phyloP scores from a whole-genome alignment of 2,888 invertebrate genomes.

The Drosophila monieri region DNA sequence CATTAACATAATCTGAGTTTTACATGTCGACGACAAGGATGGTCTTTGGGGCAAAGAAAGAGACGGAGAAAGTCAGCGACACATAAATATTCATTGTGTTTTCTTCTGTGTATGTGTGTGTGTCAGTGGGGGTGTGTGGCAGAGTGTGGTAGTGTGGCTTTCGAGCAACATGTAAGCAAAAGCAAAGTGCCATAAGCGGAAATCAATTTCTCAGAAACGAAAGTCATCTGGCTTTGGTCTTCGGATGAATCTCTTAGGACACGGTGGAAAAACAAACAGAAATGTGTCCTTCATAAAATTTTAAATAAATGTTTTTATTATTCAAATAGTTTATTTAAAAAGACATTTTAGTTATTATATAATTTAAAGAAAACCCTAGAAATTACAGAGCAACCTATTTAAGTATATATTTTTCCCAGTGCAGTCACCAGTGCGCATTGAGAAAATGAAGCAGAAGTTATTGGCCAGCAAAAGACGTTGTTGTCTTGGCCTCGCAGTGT shows the following conservation, averaged over 20 bases:
- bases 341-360: not conserved
- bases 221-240: slow-evolving; percentile 54
- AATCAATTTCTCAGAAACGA: slow-evolving; percentile 70
- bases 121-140: not conserved
- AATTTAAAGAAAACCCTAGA: not conserved
- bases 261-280: not conserved
- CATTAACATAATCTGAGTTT: slow-evolving; percentile 66
- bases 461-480: slow-evolving; percentile 65
- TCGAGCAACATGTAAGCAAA: slow-evolving; percentile 65
- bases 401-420: not conserved
- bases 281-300: no score
- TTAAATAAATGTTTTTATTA: not conserved
- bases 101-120: slow-evolving; percentile 2
- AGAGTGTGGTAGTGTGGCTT: slow-evolving; percentile 3
- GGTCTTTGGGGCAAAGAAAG: slow-evolving; percentile 24
- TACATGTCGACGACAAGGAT: slow-evolving; percentile 35
- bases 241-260: slow-evolving; percentile 30
- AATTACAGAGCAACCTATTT: not conserved
- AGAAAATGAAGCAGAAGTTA: slow-evolving; percentile 59
- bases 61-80: slow-evolving; percentile 33
- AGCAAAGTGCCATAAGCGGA: slow-evolving; percentile 78
- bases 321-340: not conserved
- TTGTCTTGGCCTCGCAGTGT: slow-evolving; percentile 54
- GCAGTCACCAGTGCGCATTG: slow-evolving; percentile 39
- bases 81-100: slow-evolving; percentile 52